These are phyloP conservation scores for Enteromius thamalakanensis DNA, from an alignment of 2,797 vertebrate genomes.

Conservation along the genomic window DNA sequence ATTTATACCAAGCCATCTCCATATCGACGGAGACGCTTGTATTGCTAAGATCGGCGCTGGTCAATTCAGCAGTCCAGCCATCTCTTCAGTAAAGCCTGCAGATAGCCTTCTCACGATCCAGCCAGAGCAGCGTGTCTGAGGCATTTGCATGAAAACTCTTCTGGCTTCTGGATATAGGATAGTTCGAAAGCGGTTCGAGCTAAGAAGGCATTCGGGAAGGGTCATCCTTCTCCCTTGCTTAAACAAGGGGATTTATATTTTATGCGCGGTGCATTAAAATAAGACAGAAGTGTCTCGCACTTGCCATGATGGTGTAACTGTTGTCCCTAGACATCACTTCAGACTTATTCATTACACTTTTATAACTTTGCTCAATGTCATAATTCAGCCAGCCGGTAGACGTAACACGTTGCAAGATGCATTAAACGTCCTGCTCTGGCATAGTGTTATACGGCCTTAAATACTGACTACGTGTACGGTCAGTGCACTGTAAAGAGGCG, in stretches of 20 bases:
- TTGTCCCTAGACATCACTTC: slow-evolving; percentile 24
- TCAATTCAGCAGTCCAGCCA: slow-evolving; percentile 29
- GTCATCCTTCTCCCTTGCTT: background rate
- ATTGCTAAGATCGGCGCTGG: slow-evolving; percentile 2
- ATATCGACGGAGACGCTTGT: background rate
- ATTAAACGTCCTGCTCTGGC: slow-evolving; percentile 8
- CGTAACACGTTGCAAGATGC: slow-evolving; percentile 33
- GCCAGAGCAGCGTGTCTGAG: background rate
- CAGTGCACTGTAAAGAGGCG: background rate
- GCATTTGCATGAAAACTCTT: slow-evolving; percentile 5
- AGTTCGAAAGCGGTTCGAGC: background rate
- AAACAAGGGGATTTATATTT: slow-evolving; percentile 40
- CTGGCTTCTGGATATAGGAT: slow-evolving; percentile 3
- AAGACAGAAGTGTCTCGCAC: slow-evolving; percentile 20
- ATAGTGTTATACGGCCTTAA: slow-evolving; percentile 3
- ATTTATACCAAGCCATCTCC: slow-evolving; percentile 47
- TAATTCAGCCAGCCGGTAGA: slow-evolving; percentile 39
- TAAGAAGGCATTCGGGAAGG: background rate
- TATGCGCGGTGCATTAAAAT: slow-evolving; percentile 12
- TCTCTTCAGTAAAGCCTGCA: slow-evolving; percentile 15
- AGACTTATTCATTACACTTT: slow-evolving; percentile 42
- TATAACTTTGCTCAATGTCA: slow-evolving; percentile 44
- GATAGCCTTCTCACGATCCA: slow-evolving; percentile 17
- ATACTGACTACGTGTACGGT: background rate
- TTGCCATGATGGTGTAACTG: slow-evolving; percentile 33